A percentile compares a stretch with the other conserved stretches of the same genome.
phyloP scores from a whole-genome alignment of 1,140 invertebrate genomes.

The Megathymus violae region DNA sequence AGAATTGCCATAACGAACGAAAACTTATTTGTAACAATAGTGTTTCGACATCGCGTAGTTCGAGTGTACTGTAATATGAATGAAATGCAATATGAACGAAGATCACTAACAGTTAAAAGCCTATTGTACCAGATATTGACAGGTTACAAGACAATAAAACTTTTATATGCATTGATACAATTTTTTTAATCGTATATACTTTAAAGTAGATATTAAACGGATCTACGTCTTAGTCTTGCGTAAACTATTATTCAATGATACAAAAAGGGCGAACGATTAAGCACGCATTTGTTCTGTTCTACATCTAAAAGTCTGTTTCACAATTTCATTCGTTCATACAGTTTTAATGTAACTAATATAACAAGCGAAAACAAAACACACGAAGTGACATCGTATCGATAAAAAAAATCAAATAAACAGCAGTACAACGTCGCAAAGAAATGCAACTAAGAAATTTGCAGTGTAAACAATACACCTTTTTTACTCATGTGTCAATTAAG shows the following conservation, averaged over 20 bases:
- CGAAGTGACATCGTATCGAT: neutral
- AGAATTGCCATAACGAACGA: constrained; percentile 11
- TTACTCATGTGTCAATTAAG: constrained; percentile 26
- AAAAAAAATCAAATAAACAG: constrained; percentile 18
- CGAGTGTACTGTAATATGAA: constrained; percentile 26
- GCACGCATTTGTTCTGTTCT: no score
- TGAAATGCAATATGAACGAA: constrained; percentile 28
- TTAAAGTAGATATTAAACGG: constrained; percentile 3
- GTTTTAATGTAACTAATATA: constrained; percentile 19
- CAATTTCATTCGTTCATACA: neutral
- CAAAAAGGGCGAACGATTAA: constrained; percentile 10
- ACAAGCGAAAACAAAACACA: constrained; percentile 4
- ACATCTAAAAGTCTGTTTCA: neutral
- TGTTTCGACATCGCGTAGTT: constrained; percentile 14
- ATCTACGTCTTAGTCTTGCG: neutral
- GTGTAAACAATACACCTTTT: constrained; percentile 31
- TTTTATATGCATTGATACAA: constrained; percentile 13
- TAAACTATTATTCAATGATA: neutral
- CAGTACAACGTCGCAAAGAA: constrained; percentile 10
- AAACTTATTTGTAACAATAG: constrained; percentile 28
- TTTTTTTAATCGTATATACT: constrained; percentile 12
- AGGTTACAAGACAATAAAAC: constrained; percentile 31
- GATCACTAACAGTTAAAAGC: constrained; percentile 32
- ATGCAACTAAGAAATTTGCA: constrained; percentile 31
- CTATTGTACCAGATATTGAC: constrained; percentile 24